A percentile compares a stretch with the other conserved stretches of the same genome.
These are phyloP conservation scores for Nymphalis c-album DNA, from an alignment of 2,888 invertebrate species.

Conservation along the genomic window DNA sequence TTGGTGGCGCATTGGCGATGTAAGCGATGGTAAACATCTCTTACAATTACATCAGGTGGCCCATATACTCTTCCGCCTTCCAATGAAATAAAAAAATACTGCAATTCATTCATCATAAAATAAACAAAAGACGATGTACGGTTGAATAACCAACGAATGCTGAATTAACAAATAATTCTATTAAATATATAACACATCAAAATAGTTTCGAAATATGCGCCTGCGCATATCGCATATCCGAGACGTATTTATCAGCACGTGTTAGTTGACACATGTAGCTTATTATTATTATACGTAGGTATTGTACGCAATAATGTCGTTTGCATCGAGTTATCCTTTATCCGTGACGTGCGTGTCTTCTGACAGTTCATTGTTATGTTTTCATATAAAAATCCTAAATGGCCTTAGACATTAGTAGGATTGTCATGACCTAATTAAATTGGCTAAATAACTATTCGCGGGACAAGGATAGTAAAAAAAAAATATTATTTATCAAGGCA, in stretches of 20 bases:
- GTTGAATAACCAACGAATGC: background rate
- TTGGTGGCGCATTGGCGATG: too few relatives aligned
- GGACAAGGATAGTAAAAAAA: too few relatives aligned
- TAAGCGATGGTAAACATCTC: too few relatives aligned
- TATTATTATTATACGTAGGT: conserved; percentile 10
- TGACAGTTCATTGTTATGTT: background rate
- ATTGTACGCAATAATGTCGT: conserved; percentile 7
- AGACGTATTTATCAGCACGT: conserved; percentile 8
- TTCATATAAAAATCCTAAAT: too few relatives aligned
- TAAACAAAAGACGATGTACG: background rate
- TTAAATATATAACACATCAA: background rate
- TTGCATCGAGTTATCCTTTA: background rate
- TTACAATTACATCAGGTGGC: too few relatives aligned
- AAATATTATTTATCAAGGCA: too few relatives aligned
- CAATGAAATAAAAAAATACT: too few relatives aligned
- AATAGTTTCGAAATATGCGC: conserved; percentile 9
- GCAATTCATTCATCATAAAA: background rate
- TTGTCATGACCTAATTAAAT: too few relatives aligned
- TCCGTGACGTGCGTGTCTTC: background rate
- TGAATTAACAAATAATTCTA: background rate
- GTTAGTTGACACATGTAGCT: conserved; percentile 7
- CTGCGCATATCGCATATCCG: conserved; percentile 3
- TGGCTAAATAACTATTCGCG: too few relatives aligned
- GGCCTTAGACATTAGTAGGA: too few relatives aligned
- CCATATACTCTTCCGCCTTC: too few relatives aligned